Percentiles rank a stretch among this genome's conserved stretches.
Evolutionary conservation across 2,797 vertebrate species (phyloP).

Genomic region (Micromesistius poutassou): DNA sequence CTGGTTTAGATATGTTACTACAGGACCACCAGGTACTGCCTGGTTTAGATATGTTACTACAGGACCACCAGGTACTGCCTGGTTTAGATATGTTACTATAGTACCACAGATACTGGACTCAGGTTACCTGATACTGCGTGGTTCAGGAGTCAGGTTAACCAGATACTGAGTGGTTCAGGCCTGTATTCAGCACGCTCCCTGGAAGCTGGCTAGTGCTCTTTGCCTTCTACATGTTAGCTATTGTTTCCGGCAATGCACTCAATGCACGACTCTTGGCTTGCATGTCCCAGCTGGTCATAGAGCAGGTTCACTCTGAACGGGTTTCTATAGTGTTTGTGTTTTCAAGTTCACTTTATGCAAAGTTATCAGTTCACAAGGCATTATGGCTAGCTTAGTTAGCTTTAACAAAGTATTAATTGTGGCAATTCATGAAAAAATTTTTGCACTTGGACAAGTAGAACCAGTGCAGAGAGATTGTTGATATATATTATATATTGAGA

Average conservation of each 20-base stretch:
- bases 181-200: constrained; percentile 38
- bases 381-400: too few relatives aligned
- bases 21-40: too few relatives aligned
- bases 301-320: not conserved
- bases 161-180: constrained; percentile 46
- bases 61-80: too few relatives aligned
- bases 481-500: too few relatives aligned
- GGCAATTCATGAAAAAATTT: not conserved
- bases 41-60: too few relatives aligned
- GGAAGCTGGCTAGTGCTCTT: constrained; percentile 43
- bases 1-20: too few relatives aligned
- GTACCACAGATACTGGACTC: constrained; percentile 12
- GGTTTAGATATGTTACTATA: too few relatives aligned
- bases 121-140: not conserved
- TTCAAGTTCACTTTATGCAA: not conserved
- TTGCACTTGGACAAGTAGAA: not conserved
- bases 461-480: not conserved
- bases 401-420: not conserved
- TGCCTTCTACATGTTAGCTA: constrained; percentile 42
- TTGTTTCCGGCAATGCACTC: constrained; percentile 56
- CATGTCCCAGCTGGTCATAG: not conserved
- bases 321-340: not conserved
- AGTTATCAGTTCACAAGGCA: not conserved
- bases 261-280: constrained; percentile 23
- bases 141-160: constrained; percentile 38